These are phyloP conservation scores for Telmatherina bonti DNA, from an alignment of 2,797 vertebrate species.

Conservation along the genomic window DNA sequence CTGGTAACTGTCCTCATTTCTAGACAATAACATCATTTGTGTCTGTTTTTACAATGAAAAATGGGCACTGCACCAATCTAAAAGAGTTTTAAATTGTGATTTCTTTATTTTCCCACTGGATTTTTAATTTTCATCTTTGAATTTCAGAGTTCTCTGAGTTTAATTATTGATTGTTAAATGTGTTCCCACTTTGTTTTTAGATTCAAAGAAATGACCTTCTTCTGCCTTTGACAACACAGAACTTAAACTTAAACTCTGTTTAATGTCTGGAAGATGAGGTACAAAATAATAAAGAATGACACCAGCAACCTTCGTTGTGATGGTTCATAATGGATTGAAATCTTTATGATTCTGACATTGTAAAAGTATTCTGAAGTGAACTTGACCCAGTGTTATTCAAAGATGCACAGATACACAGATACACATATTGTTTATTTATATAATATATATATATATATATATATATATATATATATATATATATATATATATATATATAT, in stretches of 20 bases:
- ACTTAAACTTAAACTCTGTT: background rate
- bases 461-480: no score
- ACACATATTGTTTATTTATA: no score
- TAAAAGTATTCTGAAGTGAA: background rate
- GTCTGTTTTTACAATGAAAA: background rate
- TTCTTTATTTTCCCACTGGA: background rate
- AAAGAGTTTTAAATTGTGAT: no score
- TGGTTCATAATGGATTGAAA: no score
- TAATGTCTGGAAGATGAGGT: background rate
- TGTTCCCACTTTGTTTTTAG: background rate
- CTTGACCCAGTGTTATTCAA: background rate
- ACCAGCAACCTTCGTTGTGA: background rate
- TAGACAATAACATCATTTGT: background rate
- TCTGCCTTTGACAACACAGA: background rate
- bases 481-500: no score
- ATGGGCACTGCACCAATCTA: background rate
- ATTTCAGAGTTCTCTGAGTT: no score
- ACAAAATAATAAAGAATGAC: no score
- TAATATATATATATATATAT: no score
- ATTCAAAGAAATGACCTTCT: background rate
- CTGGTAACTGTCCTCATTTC: background rate
- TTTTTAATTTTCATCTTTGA: no score
- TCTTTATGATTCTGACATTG: no score
- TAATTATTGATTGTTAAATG: background rate
- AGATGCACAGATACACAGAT: no score